Conservation (phyloP, 2,888 invertebrate genomes). For the Zelleria hepariella region DNA sequence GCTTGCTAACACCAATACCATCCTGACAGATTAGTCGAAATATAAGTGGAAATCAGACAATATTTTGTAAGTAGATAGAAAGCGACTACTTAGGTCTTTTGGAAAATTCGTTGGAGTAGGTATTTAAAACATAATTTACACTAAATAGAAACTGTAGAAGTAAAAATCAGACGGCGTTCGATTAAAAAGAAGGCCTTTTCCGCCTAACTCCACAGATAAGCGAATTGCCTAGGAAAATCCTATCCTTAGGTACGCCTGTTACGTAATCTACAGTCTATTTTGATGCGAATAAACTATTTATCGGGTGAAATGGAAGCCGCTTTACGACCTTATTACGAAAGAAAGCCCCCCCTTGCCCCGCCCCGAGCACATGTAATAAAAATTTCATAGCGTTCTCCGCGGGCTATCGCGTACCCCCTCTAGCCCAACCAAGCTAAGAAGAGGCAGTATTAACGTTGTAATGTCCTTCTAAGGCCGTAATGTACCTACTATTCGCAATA, state of each 20-base stretch:
- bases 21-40: not conserved
- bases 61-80: too few species aligned
- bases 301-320: not conserved
- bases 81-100: too few species aligned
- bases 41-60: not conserved
- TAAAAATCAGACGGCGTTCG: not conserved
- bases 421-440: not conserved
- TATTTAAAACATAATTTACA: too few species aligned
- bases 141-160: too few species aligned
- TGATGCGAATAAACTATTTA: conserved; percentile 1
- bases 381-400: not conserved
- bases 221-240: not conserved
- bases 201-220: not conserved
- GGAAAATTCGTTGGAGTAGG: too few species aligned
- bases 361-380: not conserved
- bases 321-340: not conserved
- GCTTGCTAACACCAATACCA: not conserved
- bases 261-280: not conserved
- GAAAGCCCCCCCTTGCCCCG: not conserved
- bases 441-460: not conserved
- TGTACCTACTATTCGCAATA: too few species aligned
- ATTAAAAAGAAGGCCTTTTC: not conserved
- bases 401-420: not conserved
- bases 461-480: too few species aligned
- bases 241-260: not conserved